A percentile compares a stretch with the other conserved stretches of the same genome.
phyloP scores from a whole-genome alignment of 1,140 invertebrate species.

The Metopolophium dirhodum region DNA sequence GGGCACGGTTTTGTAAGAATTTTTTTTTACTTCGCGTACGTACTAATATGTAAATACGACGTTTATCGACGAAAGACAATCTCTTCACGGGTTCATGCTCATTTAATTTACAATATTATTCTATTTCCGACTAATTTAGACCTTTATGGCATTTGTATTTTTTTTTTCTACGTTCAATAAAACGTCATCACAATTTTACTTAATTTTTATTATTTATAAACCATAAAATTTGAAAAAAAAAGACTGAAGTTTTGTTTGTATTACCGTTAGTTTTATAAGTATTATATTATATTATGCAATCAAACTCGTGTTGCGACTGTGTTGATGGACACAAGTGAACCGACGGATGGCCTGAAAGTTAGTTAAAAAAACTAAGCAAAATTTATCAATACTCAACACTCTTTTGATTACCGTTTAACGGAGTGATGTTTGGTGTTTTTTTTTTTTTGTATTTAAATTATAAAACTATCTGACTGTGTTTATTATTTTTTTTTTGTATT shows the following conservation, averaged over 20 bases:
- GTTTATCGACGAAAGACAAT: neutral
- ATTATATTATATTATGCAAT: slow-evolving; percentile 19
- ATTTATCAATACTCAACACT: neutral
- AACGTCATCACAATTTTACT: neutral
- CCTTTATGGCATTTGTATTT: neutral
- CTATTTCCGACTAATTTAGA: neutral
- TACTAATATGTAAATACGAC: neutral
- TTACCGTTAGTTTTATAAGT: slow-evolving; percentile 53
- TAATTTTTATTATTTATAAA: neutral
- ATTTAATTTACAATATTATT: neutral
- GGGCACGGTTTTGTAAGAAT: neutral
- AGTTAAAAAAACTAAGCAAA: neutral
- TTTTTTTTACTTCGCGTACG: neutral
- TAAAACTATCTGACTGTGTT: neutral
- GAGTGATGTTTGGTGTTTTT: neutral
- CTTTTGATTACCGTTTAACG: neutral
- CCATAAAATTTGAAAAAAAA: slow-evolving; percentile 8
- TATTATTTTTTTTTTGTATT: neutral
- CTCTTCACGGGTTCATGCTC: neutral
- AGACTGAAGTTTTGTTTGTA: slow-evolving; percentile 55
- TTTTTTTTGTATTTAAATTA: slow-evolving; percentile 16
- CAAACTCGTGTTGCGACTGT: neutral
- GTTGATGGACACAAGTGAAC: neutral
- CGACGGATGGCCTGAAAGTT: neutral
- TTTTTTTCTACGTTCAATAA: neutral